Base-by-base conservation (phyloP, 2,113 vertebrate genomes). In the Smithornis capensis region DNA sequence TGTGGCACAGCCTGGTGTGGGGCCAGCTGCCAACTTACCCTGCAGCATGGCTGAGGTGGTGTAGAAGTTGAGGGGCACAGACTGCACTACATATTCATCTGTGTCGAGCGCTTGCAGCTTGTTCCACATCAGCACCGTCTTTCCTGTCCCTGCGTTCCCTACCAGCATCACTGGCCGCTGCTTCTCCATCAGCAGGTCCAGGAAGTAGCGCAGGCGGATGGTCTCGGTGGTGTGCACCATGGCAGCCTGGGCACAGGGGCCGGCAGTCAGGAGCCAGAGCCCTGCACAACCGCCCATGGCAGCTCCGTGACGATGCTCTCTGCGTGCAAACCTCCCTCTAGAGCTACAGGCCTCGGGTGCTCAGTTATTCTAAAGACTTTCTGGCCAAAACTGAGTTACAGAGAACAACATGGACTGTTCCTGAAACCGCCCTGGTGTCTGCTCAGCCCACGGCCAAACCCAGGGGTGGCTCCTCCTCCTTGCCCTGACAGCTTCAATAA, bases 1-100 rank as follows among this genome's bases (percentile, higher is more conserved):
- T 24, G 38, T 0, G 0, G 64, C 57, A 21, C 24, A 24, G 37
- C 42, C 57, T 1, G 1, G 19, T 6, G 2, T 0, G 0, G 28
- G 9, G 42, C 19, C 0, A 4, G 42, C 68, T 40, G 57, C 22
- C 4, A 12, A 28, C 56, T 95, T 94, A 98, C 98, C 97, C 91
- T 98, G 98, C 77, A 98, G 96, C 98, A 98, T 98, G 92, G 98
- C 98, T 0, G 98, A 98, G 53, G 98, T 98, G 9, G 98, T 98
- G 92, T 98, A 98, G 97, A 98, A 98, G 94, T 98, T 98, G 73
- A 98, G 98, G 40, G 98, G 98, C 74, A 98, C 97, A 0, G 96
- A 94, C 88, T 98, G 98, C 65, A 98, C 96, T 6, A 98, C 19
- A 78, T 97, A 98, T 11, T 97, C 92, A 0, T 98, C 98, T 0